Percentiles rank a stretch among this genome's conserved stretches.
phyloP scores from a whole-genome alignment of 2,797 vertebrate species.

The Pogonophryne albipinna region DNA sequence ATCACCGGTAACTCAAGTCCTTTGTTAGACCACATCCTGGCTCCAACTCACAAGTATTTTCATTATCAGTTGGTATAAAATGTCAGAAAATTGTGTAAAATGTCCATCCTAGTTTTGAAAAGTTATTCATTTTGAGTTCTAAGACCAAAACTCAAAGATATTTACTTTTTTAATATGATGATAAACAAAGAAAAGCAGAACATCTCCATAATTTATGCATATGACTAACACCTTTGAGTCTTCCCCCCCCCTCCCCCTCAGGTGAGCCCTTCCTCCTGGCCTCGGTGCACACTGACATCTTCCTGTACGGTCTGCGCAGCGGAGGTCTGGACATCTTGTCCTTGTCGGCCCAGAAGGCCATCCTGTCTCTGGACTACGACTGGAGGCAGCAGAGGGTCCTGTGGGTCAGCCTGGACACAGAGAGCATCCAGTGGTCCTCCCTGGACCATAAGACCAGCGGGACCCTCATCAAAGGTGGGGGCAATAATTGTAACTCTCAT shows the following conservation, averaged over 20 bases:
- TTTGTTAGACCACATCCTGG: neutral
- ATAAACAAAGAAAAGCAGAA: no score
- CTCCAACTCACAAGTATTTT: no score
- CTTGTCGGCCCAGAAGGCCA: slow-evolving; percentile 79
- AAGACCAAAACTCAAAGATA: no score
- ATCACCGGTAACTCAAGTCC: slow-evolving; percentile 81
- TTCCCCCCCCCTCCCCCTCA: slow-evolving; percentile 62
- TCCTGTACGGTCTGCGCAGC: slow-evolving; percentile 86
- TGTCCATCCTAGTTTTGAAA: no score
- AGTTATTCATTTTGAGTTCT: no score
- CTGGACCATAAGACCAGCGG: slow-evolving; percentile 86
- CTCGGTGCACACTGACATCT: slow-evolving; percentile 87
- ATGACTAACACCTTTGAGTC: no score
- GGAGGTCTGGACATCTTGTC: slow-evolving; percentile 83
- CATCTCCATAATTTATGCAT: no score
- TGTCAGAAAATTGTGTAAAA: no score
- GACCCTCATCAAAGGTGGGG: slow-evolving; percentile 88
- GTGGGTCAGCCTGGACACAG: slow-evolving; percentile 88
- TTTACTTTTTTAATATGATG: no score
- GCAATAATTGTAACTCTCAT: slow-evolving; percentile 77
- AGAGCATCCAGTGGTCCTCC: slow-evolving; percentile 90
- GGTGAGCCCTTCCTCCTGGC: slow-evolving; percentile 87
- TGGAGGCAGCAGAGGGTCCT: slow-evolving; percentile 87
- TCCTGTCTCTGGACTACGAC: slow-evolving; percentile 92
- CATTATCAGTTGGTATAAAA: no score